A percentile compares a stretch with the other conserved stretches of the same genome.
Conservation (phyloP, 2,888 invertebrate genomes). For the Allacma fusca region DNA sequence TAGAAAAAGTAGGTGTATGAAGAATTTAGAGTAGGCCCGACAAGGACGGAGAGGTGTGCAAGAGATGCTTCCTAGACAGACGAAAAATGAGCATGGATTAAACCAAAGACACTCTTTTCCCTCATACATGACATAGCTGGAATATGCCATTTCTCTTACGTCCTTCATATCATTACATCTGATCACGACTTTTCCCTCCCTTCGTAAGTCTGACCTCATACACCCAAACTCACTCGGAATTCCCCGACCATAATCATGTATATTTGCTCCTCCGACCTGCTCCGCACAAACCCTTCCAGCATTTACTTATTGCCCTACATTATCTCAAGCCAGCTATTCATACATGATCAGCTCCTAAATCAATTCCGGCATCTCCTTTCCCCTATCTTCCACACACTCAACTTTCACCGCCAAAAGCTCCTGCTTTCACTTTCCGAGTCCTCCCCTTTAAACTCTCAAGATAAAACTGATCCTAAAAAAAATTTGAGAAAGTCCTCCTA, state of each 20-base stretch:
- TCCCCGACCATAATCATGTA: not conserved
- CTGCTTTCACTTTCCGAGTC: constrained; percentile 2
- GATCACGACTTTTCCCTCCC: constrained; percentile 38
- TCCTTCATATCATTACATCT: constrained; percentile 36
- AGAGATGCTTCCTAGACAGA: constrained; percentile 29
- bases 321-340: constrained; percentile 17
- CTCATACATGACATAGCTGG: constrained; percentile 41
- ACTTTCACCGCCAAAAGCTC: not conserved
- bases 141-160: constrained; percentile 39
- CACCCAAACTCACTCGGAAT: not conserved
- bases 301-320: constrained; percentile 27
- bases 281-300: not conserved
- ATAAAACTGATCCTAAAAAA: too few relatives aligned
- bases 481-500: too few relatives aligned
- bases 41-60: constrained; percentile 26
- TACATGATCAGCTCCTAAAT: constrained; percentile 17
- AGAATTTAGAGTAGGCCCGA: constrained; percentile 40
- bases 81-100: constrained; percentile 42
- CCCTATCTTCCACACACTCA: not conserved
- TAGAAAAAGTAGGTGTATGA: constrained; percentile 44
- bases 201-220: constrained; percentile 2
- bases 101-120: constrained; percentile 37
- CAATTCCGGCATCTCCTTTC: not conserved
- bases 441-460: not conserved
- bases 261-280: not conserved